Evolutionary conservation across 2,113 vertebrate genomes (phyloP), one percentile per base, ranked within the genome.

Genomic region (Cygnus atratus): DNA sequence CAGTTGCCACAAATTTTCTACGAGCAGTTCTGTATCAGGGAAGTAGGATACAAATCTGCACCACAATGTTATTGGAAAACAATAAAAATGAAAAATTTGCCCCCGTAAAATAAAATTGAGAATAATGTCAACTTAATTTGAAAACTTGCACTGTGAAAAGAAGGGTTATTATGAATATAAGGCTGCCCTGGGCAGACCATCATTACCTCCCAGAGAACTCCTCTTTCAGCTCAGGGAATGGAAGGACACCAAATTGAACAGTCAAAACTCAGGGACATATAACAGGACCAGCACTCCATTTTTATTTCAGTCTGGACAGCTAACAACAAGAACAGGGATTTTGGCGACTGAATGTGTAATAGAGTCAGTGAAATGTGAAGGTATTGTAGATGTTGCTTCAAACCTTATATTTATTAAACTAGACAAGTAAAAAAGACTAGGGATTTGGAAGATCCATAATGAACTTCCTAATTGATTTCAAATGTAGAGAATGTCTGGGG

Each of bases 381-480:
- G 52, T 86, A 83, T 63, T 77, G 43, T 93, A 92, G 68, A 24
- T 26, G 0, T 90, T 88, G 55, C 78, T 76, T 94, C 76, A 94
- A 94, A 80, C 11, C 37, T 92, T 92, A 71, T 61, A 46, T 93
- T 95, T 93, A 97, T 96, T 94, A 94, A 68, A 92, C 59, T 19
- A 93, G 94, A 96, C 96, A 95, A 90, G 63, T 70, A 77, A 84
- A 90, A 86, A 93, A 84, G 68, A 20, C 68, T 71, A 66, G 76
- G 65, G 95, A 90, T 92, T 93, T 88, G 59, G 68, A 65, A 94
- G 55, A 88, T 84, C 59, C 86, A 84, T 78, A 93, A 66, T 7
- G 19, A 93, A 58, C 41, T 7, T 93, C 76, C 50, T 94, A 92
- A 90, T 66, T 96, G 95, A 93, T 94, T 93, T 90, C 95, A 90